Conservation (phyloP, 2,888 invertebrate species). For the Stenodera caucasica region DNA sequence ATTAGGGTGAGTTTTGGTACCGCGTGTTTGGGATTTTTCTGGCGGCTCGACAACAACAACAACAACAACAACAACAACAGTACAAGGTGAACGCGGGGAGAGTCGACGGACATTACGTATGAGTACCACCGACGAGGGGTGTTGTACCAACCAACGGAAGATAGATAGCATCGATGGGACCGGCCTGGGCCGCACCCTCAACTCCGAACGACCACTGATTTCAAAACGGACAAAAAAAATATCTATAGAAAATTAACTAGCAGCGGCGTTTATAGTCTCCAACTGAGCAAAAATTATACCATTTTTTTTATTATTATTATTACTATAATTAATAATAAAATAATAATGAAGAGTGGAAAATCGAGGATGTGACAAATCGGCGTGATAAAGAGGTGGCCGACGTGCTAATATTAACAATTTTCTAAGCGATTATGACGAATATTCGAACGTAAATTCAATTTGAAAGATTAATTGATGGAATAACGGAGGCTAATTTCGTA, state of each 20-base stretch:
- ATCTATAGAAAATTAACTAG: neutral
- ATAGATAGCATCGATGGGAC: conserved; percentile 49
- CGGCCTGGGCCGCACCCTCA: conserved; percentile 46
- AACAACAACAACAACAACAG: neutral
- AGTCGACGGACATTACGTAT: neutral
- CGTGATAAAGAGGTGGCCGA: neutral
- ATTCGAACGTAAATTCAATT: neutral
- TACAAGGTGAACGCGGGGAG: neutral
- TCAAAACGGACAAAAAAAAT: neutral
- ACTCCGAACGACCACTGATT: conserved; percentile 23
- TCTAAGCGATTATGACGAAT: neutral
- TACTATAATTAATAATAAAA: no score
- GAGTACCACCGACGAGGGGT: conserved; percentile 41
- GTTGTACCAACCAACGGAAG: conserved; percentile 43
- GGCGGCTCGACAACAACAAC: conserved; percentile 31
- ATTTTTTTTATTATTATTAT: neutral
- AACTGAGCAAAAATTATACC: neutral
- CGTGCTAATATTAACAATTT: conserved; percentile 5
- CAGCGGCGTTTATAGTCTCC: neutral
- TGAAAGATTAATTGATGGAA: neutral
- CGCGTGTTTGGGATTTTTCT: conserved; percentile 48
- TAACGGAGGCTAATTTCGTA: neutral
- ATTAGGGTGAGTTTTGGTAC: conserved; percentile 43
- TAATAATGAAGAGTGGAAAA: no score
- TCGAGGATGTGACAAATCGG: conserved; percentile 1